phyloP scores from a whole-genome alignment of 1,140 invertebrate species.

The Physella acuta region DNA sequence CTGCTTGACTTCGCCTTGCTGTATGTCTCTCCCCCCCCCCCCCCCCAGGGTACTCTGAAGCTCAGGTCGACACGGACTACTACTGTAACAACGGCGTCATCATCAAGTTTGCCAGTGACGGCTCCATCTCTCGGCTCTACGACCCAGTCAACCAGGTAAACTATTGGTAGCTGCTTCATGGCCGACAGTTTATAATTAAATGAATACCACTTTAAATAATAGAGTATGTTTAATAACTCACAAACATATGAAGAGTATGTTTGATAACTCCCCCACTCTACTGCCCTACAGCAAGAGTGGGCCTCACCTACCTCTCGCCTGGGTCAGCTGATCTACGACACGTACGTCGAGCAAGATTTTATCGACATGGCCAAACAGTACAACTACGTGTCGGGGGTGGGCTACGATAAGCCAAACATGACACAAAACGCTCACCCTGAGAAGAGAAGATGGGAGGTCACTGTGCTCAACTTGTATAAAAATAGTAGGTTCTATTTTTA shows the following conservation, averaged over 20 bases:
- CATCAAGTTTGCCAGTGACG: neutral
- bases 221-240: neutral
- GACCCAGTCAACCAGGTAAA: neutral
- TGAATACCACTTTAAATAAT: neutral
- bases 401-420: neutral
- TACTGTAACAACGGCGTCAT: neutral
- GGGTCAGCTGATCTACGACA: constrained; percentile 18
- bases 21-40: too few relatives aligned
- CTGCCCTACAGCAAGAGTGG: constrained; percentile 37
- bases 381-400: constrained; percentile 28
- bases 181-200: neutral
- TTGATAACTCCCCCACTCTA: too few relatives aligned
- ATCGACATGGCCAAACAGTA: neutral
- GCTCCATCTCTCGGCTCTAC: neutral
- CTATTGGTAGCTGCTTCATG: too few relatives aligned
- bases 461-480: constrained; percentile 30
- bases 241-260: too few relatives aligned
- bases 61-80: neutral
- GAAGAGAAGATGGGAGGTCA: constrained; percentile 35
- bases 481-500: too few relatives aligned
- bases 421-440: constrained; percentile 35
- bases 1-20: too few relatives aligned
- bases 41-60: neutral
- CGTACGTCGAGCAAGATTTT: constrained; percentile 4
- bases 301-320: neutral